Evolutionary conservation across 2,888 invertebrate genomes (phyloP), one percentile per base, ranked within the genome.

Genomic region (Doris montereyensis): DNA sequence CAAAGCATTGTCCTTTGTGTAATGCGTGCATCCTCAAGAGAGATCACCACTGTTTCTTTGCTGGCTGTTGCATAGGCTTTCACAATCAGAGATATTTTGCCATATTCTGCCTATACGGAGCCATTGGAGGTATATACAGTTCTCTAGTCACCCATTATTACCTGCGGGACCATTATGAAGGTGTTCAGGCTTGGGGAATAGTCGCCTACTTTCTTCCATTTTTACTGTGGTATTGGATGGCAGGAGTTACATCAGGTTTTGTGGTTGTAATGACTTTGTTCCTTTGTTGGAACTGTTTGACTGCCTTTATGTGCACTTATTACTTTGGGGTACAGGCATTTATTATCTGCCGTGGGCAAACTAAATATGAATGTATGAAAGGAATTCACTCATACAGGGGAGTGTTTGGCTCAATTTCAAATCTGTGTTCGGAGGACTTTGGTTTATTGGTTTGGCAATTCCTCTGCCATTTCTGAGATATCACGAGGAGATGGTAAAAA

Each of bases 11-110:
- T 80, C 87, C 89, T 2, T 82, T 92, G 10, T 92, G 92, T 81
- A 82, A 90, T 24, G 82, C 82, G 76, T 92, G 92, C 80, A 87
- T 92, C 10, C 82, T 92, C 17, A 89, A 91, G 17, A 89, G 91
- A 70, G 92, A 92, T 83, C 92, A 92, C 79, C 92, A 92, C 80
- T 92, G 92, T 82, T 91, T 91, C 74, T 88, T 92, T 79, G 85
- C 88, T 0, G 89, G 87, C 13, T 90, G 89, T 34, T 92, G 92
- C 82, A 89, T 92, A 0, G 92, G 92, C 0, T 87, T 92, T 71
- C 90, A 91, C 76, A 92, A 92, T 84, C 92, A 92, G 85, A 86
- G 92, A 28, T 91, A 91, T 82, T 92, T 92, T 83, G 89, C 92
- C 41, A 89, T 89, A 0, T 91, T 91, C 79, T 87, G 89, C 26